phyloP scores from a whole-genome alignment of 2,888 invertebrate species.

The Idaea biselata region DNA sequence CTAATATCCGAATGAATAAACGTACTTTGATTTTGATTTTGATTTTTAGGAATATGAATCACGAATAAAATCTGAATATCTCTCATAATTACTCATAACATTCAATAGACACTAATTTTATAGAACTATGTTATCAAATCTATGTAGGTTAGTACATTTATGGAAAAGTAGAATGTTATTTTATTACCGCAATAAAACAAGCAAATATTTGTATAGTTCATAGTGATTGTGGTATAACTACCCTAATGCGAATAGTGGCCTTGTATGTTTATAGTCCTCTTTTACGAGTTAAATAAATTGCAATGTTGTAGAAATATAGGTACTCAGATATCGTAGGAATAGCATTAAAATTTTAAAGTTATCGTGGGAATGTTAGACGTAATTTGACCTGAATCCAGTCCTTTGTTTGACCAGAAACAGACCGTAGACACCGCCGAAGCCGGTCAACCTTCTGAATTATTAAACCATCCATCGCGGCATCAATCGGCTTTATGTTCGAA shows the following conservation, averaged over 20 bases:
- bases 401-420: slow-evolving; percentile 10
- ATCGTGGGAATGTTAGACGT: slow-evolving; percentile 9
- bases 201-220: neutral
- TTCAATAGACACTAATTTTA: neutral
- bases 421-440: slow-evolving; percentile 11
- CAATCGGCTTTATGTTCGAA: slow-evolving; percentile 39
- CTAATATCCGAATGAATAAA: no score
- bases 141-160: neutral
- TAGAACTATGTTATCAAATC: neutral
- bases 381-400: slow-evolving; percentile 16
- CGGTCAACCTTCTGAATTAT: slow-evolving; percentile 58
- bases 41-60: no score
- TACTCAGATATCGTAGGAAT: slow-evolving; percentile 4
- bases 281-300: neutral
- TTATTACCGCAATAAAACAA: neutral
- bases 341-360: slow-evolving; percentile 10
- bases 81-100: no score
- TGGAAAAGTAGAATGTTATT: neutral
- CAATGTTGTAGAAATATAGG: neutral
- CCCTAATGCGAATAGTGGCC: neutral
- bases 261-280: neutral
- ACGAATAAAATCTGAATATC: no score
- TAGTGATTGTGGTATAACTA: neutral
- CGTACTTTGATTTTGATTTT: no score
- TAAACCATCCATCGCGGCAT: slow-evolving; percentile 49